phyloP scores from a whole-genome alignment of 2,888 invertebrate species.

The Apodemia duryi region DNA sequence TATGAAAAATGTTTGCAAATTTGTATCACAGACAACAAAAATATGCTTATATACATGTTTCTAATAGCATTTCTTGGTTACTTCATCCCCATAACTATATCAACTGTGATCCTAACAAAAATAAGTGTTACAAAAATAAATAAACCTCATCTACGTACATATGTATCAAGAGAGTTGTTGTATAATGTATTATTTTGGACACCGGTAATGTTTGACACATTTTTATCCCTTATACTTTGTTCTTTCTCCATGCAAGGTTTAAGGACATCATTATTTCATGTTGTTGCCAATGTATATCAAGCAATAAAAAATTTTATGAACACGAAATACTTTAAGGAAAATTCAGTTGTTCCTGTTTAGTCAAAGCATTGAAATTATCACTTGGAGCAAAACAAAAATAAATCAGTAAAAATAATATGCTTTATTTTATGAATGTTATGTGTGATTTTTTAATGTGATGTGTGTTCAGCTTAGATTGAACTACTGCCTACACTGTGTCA shows the following conservation, averaged over 20 bases:
- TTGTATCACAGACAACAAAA: constrained; percentile 61
- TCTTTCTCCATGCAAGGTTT: constrained; percentile 55
- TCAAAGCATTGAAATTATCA: not conserved
- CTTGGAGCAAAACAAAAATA: not conserved
- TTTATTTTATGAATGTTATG: no score
- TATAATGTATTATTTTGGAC: constrained; percentile 71
- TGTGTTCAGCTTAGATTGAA: no score
- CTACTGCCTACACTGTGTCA: no score
- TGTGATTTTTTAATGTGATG: no score
- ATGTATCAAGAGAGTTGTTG: constrained; percentile 58
- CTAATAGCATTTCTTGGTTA: constrained; percentile 52
- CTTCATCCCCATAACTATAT: constrained; percentile 67
- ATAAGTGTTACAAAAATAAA: constrained; percentile 57
- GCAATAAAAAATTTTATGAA: constrained; percentile 66
- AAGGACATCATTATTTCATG: constrained; percentile 57
- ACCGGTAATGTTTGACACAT: constrained; percentile 67
- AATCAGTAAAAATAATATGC: not conserved
- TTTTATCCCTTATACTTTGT: constrained; percentile 60
- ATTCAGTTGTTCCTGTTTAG: constrained; percentile 51
- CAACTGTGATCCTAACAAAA: constrained; percentile 60
- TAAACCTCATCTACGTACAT: constrained; percentile 49
- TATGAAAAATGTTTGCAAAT: constrained; percentile 52
- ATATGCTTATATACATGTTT: constrained; percentile 59
- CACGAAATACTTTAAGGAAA: constrained; percentile 61
- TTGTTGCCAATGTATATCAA: constrained; percentile 69